A percentile compares a stretch with the other conserved stretches of the same genome.
Conservation (phyloP, 2,797 vertebrate genomes). For the Enteromius radiatus region DNA sequence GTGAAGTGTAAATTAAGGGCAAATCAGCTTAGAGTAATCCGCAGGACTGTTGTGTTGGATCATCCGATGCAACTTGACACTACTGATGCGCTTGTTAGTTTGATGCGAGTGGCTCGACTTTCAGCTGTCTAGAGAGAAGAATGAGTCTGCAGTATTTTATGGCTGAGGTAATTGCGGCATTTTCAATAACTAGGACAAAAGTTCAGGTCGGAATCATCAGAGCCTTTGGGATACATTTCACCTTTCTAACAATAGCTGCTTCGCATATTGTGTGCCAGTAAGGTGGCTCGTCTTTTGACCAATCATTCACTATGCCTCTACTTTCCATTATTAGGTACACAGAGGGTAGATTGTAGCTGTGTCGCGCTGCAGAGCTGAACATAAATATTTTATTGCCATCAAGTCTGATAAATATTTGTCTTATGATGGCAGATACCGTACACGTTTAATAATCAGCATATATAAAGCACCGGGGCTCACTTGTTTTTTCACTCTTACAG, state of each 20-base stretch:
- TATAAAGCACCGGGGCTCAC: neutral
- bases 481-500: neutral
- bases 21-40: slow-evolving; percentile 82
- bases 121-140: slow-evolving; percentile 36
- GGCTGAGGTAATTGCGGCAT: slow-evolving; percentile 19
- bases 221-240: slow-evolving; percentile 26
- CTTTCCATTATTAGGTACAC: slow-evolving; percentile 24
- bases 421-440: slow-evolving; percentile 8
- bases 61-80: slow-evolving; percentile 75
- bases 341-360: slow-evolving; percentile 14
- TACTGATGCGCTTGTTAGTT: slow-evolving; percentile 78
- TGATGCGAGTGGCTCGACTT: slow-evolving; percentile 65
- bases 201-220: slow-evolving; percentile 28
- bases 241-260: slow-evolving; percentile 36
- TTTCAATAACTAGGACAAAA: slow-evolving; percentile 41
- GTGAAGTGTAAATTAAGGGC: slow-evolving; percentile 77
- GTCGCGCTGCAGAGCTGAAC: neutral
- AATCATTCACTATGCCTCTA: slow-evolving; percentile 16
- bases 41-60: slow-evolving; percentile 71
- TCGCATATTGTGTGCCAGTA: neutral
- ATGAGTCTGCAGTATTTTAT: slow-evolving; percentile 31
- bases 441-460: neutral
- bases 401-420: slow-evolving; percentile 25
- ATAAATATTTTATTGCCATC: slow-evolving; percentile 32
- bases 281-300: slow-evolving; percentile 7